Evolutionary conservation across 2,888 invertebrate species (phyloP).

Genomic region (Amphipoea oculea): DNA sequence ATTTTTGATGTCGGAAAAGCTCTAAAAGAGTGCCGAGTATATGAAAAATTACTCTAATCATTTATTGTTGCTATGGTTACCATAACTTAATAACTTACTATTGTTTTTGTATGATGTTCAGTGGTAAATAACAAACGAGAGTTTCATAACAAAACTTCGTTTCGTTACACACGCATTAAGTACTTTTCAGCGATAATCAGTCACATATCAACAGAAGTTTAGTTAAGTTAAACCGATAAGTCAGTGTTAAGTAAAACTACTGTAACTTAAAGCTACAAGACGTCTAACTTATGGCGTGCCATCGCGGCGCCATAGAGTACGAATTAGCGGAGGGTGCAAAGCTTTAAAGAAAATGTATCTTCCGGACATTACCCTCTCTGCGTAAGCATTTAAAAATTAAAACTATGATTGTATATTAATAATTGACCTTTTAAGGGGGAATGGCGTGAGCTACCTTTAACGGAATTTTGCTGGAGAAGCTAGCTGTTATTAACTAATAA

Average conservation of each 20-base stretch:
- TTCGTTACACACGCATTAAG: background rate
- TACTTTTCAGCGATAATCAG: slow-evolving; percentile 48
- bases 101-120: background rate
- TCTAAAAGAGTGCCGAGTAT: background rate
- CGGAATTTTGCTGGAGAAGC: too few species aligned
- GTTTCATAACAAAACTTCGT: background rate
- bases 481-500: too few species aligned
- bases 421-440: background rate
- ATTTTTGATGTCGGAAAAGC: background rate
- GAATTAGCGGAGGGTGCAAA: slow-evolving; percentile 8
- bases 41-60: background rate
- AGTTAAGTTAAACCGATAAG: slow-evolving; percentile 69
- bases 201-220: slow-evolving; percentile 60
- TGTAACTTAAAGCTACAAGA: slow-evolving; percentile 73
- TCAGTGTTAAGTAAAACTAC: slow-evolving; percentile 76
- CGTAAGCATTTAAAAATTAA: background rate
- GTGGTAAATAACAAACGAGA: background rate
- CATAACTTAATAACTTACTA: background rate
- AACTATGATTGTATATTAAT: too few species aligned
- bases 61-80: background rate
- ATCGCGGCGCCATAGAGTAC: slow-evolving; percentile 69
- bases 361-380: background rate
- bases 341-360: background rate
- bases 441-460: background rate
- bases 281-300: slow-evolving; percentile 77